Evolutionary conservation across 2,797 vertebrate species (phyloP).

Genomic region (Chlorospingus flavigularis): DNA sequence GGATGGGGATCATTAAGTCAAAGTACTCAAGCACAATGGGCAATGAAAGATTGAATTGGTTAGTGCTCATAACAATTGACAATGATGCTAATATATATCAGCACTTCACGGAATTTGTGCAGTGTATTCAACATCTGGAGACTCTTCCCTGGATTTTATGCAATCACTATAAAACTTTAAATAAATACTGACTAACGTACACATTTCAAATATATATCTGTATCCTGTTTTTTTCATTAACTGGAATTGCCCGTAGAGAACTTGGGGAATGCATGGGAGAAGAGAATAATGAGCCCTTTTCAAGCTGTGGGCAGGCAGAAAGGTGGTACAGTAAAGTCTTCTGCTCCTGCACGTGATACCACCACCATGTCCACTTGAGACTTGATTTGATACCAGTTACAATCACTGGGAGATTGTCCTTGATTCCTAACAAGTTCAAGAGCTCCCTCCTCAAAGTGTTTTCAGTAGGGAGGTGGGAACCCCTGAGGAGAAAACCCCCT

Average conservation of each 20-base stretch:
- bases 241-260: constrained; percentile 23
- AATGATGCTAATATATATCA: constrained; percentile 52
- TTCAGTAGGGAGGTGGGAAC: neutral
- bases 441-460: neutral
- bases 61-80: constrained; percentile 62
- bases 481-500: neutral
- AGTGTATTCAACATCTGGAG: constrained; percentile 60
- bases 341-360: neutral
- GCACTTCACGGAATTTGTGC: constrained; percentile 55
- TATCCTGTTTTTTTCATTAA: constrained; percentile 36
- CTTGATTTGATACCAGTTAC: neutral
- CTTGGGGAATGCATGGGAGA: neutral
- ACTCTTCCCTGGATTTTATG: constrained; percentile 46
- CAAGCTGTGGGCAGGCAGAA: neutral
- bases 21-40: constrained; percentile 68
- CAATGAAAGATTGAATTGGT: constrained; percentile 71
- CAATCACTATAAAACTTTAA: constrained; percentile 68
- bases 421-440: neutral
- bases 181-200: constrained; percentile 19
- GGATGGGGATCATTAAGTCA: constrained; percentile 71
- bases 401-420: neutral
- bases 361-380: neutral
- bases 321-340: neutral
- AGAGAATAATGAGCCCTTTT: neutral
- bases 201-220: constrained; percentile 20